phyloP scores from a whole-genome alignment of 2,888 invertebrate genomes.

The Camptogramma bilineatum region DNA sequence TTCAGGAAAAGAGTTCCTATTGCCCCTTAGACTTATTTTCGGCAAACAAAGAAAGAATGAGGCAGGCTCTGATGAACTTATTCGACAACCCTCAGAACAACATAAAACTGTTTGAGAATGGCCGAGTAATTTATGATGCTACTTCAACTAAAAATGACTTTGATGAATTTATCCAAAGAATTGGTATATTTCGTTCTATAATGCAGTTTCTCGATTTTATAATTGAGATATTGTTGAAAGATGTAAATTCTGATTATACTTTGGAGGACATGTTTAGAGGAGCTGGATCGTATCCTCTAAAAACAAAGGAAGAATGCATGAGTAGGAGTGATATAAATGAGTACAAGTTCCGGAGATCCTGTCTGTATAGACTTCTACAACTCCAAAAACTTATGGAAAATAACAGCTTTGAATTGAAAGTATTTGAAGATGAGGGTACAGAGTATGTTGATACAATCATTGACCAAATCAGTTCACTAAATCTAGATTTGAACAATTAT shows the following conservation, averaged over 20 bases:
- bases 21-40: constrained; percentile 91
- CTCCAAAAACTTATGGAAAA: constrained; percentile 66
- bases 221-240: constrained; percentile 59
- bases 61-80: constrained; percentile 77
- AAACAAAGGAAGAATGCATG: constrained; percentile 10
- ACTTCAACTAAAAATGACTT: constrained; percentile 49
- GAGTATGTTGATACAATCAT: constrained; percentile 63
- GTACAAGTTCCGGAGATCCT: constrained; percentile 38
- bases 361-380: constrained; percentile 61
- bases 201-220: constrained; percentile 67
- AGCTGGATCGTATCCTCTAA: constrained; percentile 10
- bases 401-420: constrained; percentile 36
- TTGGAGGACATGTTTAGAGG: constrained; percentile 19
- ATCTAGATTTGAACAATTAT: constrained; percentile 51
- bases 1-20: constrained; percentile 84
- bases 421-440: constrained; percentile 40
- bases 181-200: constrained; percentile 51
- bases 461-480: constrained; percentile 48
- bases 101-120: constrained; percentile 85
- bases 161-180: constrained; percentile 50
- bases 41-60: constrained; percentile 85
- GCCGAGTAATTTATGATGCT: constrained; percentile 62
- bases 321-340: constrained; percentile 11
- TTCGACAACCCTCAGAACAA: constrained; percentile 87
- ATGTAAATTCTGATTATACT: constrained; percentile 29